Percentiles rank a stretch among this genome's conserved stretches.
Evolutionary conservation across 2,113 vertebrate species (phyloP).

Genomic region (Notiomystis cincta): DNA sequence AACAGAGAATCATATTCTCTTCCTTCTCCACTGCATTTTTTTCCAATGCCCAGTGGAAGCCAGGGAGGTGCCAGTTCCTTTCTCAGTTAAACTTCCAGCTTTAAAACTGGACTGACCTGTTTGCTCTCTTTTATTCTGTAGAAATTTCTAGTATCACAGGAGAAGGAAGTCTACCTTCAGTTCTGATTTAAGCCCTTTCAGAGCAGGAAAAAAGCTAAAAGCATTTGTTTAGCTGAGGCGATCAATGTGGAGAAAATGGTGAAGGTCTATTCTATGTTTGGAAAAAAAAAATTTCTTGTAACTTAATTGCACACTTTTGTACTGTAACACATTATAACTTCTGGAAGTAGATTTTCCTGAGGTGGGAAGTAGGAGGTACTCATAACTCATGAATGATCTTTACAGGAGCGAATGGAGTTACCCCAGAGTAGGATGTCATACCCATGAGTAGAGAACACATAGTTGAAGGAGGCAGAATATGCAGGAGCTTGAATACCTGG

Average conservation of each 20-base stretch:
- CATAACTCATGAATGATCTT: background rate
- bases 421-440: background rate
- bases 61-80: background rate
- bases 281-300: background rate
- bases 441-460: background rate
- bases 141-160: background rate
- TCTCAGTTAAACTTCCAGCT: background rate
- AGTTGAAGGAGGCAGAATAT: background rate
- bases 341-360: background rate
- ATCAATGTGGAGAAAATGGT: background rate
- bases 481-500: background rate
- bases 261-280: background rate
- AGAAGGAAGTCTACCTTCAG: background rate
- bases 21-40: background rate
- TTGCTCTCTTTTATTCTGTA: background rate
- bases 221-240: background rate
- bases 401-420: background rate
- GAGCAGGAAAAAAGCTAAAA: background rate
- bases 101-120: background rate
- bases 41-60: background rate
- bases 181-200: background rate
- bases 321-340: background rate
- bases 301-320: background rate
- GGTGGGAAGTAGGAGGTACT: background rate
- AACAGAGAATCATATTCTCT: background rate